These are phyloP conservation scores for Drosophila subobscura DNA, from an alignment of 1,140 invertebrate genomes.

Conservation along the genomic window DNA sequence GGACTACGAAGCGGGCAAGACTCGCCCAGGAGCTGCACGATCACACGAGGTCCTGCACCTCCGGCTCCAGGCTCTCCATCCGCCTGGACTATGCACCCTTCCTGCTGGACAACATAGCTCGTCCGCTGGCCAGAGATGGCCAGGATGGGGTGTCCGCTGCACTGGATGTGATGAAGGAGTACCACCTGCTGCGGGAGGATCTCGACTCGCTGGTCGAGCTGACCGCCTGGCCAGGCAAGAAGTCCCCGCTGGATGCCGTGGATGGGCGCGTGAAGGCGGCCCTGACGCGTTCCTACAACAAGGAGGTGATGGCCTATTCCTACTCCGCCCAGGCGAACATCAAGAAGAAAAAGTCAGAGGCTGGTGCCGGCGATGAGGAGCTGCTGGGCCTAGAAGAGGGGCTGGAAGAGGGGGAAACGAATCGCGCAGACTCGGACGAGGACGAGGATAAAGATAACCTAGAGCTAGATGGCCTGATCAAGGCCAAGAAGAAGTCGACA, in stretches of 20 bases:
- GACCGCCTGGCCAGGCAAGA: constrained; percentile 91
- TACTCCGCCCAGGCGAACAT: constrained; percentile 87
- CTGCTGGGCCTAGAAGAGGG: constrained; percentile 51
- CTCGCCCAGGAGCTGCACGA: constrained; percentile 92
- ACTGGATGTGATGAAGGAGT: constrained; percentile 91
- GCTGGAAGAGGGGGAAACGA: constrained; percentile 78
- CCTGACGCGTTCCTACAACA: constrained; percentile 96
- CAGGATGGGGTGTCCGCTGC: constrained; percentile 89
- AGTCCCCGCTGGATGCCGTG: constrained; percentile 90
- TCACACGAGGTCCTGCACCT: constrained; percentile 92
- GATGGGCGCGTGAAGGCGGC: constrained; percentile 96
- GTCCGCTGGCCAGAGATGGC: constrained; percentile 89
- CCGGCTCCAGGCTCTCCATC: constrained; percentile 90
- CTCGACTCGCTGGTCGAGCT: constrained; percentile 94
- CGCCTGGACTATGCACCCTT: constrained; percentile 92
- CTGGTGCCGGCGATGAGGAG: constrained; percentile 74
- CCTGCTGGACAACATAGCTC: constrained; percentile 89
- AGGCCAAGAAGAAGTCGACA: constrained; percentile 83
- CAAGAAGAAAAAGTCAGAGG: constrained; percentile 85
- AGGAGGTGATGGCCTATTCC: constrained; percentile 88
- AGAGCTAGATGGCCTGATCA: constrained; percentile 91
- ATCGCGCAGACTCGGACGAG: constrained; percentile 78
- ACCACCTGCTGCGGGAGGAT: constrained; percentile 95
- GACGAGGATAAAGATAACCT: constrained; percentile 87
- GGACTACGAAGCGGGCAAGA: constrained; percentile 90